Evolutionary conservation across 2,113 vertebrate genomes (phyloP).

Genomic region (Podiceps cristatus): DNA sequence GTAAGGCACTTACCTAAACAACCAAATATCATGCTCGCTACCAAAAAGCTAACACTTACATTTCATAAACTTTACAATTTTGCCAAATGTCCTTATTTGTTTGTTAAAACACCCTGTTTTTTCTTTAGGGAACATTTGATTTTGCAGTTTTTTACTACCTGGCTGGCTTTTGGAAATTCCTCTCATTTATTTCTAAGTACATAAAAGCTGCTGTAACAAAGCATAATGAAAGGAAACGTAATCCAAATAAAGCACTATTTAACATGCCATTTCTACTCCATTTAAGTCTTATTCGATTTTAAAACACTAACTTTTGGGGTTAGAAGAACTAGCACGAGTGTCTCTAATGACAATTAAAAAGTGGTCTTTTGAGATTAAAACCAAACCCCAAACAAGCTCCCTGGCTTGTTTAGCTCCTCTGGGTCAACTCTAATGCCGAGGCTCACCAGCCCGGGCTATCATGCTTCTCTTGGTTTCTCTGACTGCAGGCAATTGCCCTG

Average conservation of each 20-base stretch:
- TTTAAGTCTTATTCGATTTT: not conserved
- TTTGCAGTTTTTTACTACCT: constrained; percentile 40
- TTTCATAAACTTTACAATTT: constrained; percentile 66
- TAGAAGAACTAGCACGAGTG: not conserved
- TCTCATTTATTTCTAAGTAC: constrained; percentile 25
- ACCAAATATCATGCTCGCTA: constrained; percentile 74
- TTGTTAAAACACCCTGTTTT: not conserved
- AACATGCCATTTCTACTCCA: not conserved
- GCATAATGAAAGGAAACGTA: not conserved
- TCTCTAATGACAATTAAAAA: not conserved
- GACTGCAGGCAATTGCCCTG: not conserved
- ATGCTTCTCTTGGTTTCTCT: not conserved
- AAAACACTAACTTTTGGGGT: not conserved
- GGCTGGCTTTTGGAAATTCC: constrained; percentile 25
- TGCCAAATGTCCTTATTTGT: constrained; percentile 63
- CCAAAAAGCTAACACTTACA: constrained; percentile 58
- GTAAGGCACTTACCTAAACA: constrained; percentile 85
- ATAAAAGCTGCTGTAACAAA: not conserved
- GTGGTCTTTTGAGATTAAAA: constrained; percentile 1
- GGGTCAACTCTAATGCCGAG: not conserved
- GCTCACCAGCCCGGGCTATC: not conserved
- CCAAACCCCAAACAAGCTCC: not conserved
- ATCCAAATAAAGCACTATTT: constrained; percentile 35
- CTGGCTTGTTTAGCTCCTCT: not conserved
- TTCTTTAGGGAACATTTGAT: not conserved